Percentiles rank a stretch among this genome's conserved stretches.
These are phyloP conservation scores for Theonella swinhoei DNA, from an alignment of 37 sponge, comb jelly and placozoan species.

Conservation along the genomic window DNA sequence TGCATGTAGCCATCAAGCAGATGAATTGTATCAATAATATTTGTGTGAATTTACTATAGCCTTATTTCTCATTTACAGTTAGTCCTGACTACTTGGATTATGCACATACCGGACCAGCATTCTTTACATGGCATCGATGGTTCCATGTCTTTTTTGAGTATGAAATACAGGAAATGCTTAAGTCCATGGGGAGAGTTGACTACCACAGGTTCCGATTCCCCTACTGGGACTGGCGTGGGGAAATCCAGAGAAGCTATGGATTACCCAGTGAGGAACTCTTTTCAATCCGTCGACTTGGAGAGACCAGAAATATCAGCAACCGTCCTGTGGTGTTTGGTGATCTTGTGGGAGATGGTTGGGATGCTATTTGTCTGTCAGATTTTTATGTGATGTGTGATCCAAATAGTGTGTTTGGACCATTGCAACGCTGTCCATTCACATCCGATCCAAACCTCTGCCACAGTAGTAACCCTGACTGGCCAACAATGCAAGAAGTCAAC, in stretches of 20 bases:
- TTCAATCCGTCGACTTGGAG: slow-evolving; percentile 25
- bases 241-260: slow-evolving; percentile 42
- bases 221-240: slow-evolving; percentile 58
- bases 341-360: slow-evolving; percentile 37
- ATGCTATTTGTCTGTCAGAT: slow-evolving; percentile 38
- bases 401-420: slow-evolving; percentile 35
- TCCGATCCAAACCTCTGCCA: slow-evolving; percentile 33
- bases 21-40: no score
- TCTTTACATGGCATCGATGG: slow-evolving; percentile 57
- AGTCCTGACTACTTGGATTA: no score
- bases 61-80: no score
- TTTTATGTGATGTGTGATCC: slow-evolving; percentile 49
- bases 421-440: slow-evolving; percentile 58
- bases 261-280: slow-evolving; percentile 33
- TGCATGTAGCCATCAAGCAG: no score
- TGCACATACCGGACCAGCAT: slow-evolving; percentile 45
- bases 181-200: slow-evolving; percentile 13
- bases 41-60: no score
- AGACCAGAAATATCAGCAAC: slow-evolving; percentile 33
- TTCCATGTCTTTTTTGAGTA: slow-evolving; percentile 48
- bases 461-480: slow-evolving; percentile 52
- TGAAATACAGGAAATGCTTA: slow-evolving; percentile 49
- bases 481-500: slow-evolving; percentile 23
- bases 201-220: slow-evolving; percentile 50
- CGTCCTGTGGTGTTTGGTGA: slow-evolving; percentile 27